Percentiles rank a stretch among this genome's conserved stretches.
phyloP scores from a whole-genome alignment of 2,888 invertebrate species.

The Diarsia rubi region DNA sequence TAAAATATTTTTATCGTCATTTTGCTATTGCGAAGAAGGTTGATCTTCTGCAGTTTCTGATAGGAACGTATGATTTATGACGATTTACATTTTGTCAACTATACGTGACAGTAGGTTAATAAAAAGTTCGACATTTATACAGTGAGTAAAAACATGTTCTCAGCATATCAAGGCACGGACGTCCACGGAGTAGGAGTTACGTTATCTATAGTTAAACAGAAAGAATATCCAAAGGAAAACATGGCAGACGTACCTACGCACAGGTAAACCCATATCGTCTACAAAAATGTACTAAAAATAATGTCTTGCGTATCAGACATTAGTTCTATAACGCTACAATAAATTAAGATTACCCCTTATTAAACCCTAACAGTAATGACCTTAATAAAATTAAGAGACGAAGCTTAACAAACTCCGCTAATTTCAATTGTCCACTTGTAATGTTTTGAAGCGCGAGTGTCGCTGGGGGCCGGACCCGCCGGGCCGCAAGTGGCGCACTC shows the following conservation, averaged over 20 bases:
- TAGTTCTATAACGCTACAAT: constrained; percentile 34
- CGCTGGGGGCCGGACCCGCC: constrained; percentile 50
- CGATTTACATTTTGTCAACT: background rate
- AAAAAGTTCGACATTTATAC: background rate
- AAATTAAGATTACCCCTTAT: constrained; percentile 63
- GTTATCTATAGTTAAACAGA: background rate
- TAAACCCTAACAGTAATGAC: constrained; percentile 62
- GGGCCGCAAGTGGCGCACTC: constrained; percentile 60
- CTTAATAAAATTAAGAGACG: constrained; percentile 62
- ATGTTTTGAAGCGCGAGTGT: constrained; percentile 64
- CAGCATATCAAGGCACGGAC: background rate
- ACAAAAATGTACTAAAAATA: background rate
- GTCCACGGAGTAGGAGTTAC: background rate
- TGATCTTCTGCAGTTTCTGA: constrained; percentile 7
- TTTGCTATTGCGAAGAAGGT: constrained; percentile 11
- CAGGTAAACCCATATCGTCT: background rate
- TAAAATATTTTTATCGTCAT: constrained; percentile 28
- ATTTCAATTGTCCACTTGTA: constrained; percentile 66
- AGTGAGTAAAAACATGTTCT: background rate
- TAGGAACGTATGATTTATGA: constrained; percentile 9
- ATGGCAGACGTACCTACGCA: too few species aligned
- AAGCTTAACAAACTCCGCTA: constrained; percentile 58
- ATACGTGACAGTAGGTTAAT: background rate
- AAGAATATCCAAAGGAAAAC: background rate
- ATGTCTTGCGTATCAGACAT: constrained; percentile 21